A percentile compares a stretch with the other conserved stretches of the same genome.
Conservation (phyloP, 2,797 vertebrate genomes). For the Moxostoma hubbsi region DNA sequence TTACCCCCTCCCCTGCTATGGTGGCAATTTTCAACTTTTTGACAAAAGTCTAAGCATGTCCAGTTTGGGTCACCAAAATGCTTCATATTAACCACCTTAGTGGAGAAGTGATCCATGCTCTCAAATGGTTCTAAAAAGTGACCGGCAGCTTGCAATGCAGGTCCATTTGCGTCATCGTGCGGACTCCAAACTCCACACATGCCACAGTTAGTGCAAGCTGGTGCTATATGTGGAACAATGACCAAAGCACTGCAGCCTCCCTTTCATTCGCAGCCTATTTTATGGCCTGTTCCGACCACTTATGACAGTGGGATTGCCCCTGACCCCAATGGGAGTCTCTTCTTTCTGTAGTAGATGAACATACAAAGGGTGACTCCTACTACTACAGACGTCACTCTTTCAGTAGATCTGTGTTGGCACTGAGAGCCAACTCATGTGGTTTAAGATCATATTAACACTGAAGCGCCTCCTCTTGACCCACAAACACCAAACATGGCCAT, state of each 20-base stretch:
- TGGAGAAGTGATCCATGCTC: conserved; percentile 3
- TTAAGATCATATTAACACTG: too few relatives aligned
- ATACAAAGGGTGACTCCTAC: neutral
- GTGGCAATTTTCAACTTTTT: neutral
- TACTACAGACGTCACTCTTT: too few relatives aligned
- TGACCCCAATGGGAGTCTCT: conserved; percentile 15
- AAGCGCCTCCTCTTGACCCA: too few relatives aligned
- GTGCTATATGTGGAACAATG: conserved; percentile 54
- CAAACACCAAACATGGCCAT: too few relatives aligned
- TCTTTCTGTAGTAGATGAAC: conserved; percentile 8
- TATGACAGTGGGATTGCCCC: conserved; percentile 50
- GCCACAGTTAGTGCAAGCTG: conserved; percentile 37
- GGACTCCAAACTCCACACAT: conserved; percentile 33
- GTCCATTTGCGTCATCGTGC: conserved; percentile 29
- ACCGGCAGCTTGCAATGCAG: neutral
- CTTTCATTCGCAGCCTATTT: conserved; percentile 52
- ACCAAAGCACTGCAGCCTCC: conserved; percentile 43
- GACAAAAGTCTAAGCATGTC: too few relatives aligned
- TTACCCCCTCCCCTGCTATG: too few relatives aligned
- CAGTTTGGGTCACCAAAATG: conserved; percentile 1
- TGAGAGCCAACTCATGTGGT: too few relatives aligned
- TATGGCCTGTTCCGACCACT: conserved; percentile 37
- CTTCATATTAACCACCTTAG: conserved; percentile 17
- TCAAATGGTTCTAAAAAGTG: neutral
- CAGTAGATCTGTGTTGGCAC: too few relatives aligned